phyloP scores from a whole-genome alignment of 1,140 invertebrate species.

The Diachasma alloeum region DNA sequence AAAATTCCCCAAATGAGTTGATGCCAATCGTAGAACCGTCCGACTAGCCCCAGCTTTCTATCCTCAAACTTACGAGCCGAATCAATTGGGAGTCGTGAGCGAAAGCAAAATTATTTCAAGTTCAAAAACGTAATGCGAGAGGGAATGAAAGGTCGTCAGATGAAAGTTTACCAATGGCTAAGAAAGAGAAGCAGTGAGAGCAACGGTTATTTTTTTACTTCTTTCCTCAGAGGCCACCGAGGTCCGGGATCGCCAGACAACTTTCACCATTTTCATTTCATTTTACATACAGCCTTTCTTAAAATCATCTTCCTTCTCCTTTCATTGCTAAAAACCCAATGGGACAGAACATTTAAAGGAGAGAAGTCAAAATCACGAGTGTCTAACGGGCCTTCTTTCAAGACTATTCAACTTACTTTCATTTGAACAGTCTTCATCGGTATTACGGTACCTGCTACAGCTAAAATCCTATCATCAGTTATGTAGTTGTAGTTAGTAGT shows the following conservation, averaged over 20 bases:
- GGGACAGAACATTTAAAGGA: not conserved
- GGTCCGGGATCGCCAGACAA: slow-evolving; percentile 25
- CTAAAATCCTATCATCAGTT: not conserved
- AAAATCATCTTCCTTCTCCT: not conserved
- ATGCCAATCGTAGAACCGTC: too few relatives aligned
- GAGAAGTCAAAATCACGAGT: not conserved
- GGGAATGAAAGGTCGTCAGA: slow-evolving; percentile 45
- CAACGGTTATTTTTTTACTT: not conserved
- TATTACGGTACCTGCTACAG: not conserved
- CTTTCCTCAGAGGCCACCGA: not conserved
- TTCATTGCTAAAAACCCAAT: not conserved
- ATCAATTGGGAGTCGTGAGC: not conserved
- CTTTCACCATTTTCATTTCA: slow-evolving; percentile 48
- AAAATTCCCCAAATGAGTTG: too few relatives aligned
- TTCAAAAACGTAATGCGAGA: not conserved
- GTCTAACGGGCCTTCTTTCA: not conserved
- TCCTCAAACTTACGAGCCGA: not conserved
- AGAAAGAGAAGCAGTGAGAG: slow-evolving; percentile 11
- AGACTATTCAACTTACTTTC: not conserved
- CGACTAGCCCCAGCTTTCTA: not conserved
- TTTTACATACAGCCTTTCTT: not conserved
- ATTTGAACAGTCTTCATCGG: not conserved
- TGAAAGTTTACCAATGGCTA: slow-evolving; percentile 44
- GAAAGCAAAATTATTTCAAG: slow-evolving; percentile 4
- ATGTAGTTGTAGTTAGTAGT: too few relatives aligned